Evolutionary conservation across 2,888 invertebrate genomes (phyloP).

Genomic region (Agonopterix alstromeriana): DNA sequence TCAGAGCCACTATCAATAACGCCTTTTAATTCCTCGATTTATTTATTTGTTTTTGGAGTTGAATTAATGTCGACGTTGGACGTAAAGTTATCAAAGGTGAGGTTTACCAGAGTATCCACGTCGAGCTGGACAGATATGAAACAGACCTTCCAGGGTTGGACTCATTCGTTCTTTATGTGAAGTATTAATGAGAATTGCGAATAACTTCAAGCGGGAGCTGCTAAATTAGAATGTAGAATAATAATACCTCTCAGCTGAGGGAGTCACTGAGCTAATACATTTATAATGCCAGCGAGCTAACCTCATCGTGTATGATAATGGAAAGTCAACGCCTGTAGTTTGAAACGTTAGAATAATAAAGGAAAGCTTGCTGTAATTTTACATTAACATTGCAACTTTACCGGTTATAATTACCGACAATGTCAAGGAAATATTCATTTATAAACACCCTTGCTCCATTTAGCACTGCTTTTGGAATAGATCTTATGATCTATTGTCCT

Average conservation of each 20-base stretch:
- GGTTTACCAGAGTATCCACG: constrained; percentile 11
- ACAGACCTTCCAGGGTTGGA: constrained; percentile 22
- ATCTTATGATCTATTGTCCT: constrained; percentile 19
- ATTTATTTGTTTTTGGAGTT: constrained; percentile 23
- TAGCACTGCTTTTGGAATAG: background rate
- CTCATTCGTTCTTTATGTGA: constrained; percentile 21
- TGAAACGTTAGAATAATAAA: background rate
- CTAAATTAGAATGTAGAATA: constrained; percentile 28
- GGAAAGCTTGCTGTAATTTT: no score
- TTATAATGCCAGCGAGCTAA: constrained; percentile 41
- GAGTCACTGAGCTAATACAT: constrained; percentile 42
- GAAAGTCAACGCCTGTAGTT: constrained; percentile 33
- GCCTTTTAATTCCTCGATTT: constrained; percentile 19
- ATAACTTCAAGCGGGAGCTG: constrained; percentile 20
- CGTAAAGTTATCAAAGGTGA: constrained; percentile 25
- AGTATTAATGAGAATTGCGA: constrained; percentile 37
- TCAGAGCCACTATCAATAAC: constrained; percentile 21
- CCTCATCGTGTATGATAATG: constrained; percentile 61
- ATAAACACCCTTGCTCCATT: constrained; percentile 7
- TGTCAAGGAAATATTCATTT: background rate
- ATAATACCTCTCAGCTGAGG: constrained; percentile 21
- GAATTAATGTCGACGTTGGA: constrained; percentile 21
- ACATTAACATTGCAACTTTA: no score
- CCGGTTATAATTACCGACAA: no score
- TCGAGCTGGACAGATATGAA: constrained; percentile 4